phyloP scores from a whole-genome alignment of 2,797 vertebrate genomes.

The Anniella stebbinsi region DNA sequence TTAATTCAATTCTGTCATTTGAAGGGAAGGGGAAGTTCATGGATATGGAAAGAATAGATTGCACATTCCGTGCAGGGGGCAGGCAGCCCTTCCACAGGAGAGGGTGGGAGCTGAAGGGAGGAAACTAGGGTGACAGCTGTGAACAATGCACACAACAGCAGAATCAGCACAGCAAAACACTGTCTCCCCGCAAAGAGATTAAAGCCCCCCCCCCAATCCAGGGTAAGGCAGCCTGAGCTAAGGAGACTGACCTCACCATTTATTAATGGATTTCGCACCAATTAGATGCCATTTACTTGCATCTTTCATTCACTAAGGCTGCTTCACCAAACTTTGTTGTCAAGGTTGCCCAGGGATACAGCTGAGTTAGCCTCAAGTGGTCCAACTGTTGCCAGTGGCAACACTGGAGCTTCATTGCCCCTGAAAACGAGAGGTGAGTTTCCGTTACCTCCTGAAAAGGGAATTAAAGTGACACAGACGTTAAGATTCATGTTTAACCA shows the following conservation, averaged over 20 bases:
- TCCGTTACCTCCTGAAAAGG: conserved; percentile 31
- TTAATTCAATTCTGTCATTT: neutral
- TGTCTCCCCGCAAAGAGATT: fast-evolving
- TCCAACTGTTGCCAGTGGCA: conserved; percentile 56
- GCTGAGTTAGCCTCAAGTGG: conserved; percentile 36
- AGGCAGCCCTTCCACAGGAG: neutral
- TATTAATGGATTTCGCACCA: neutral
- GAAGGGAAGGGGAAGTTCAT: neutral
- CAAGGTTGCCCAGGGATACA: conserved; percentile 55
- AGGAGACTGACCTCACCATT: neutral
- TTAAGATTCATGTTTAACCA: conserved; percentile 6
- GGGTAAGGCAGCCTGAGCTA: too few species aligned
- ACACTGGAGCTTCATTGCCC: conserved; percentile 24
- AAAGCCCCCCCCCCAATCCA: too few species aligned
- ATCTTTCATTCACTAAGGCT: conserved; percentile 19
- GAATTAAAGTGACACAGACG: neutral
- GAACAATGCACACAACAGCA: neutral
- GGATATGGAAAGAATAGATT: neutral
- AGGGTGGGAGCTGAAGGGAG: neutral
- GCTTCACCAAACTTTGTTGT: conserved; percentile 27
- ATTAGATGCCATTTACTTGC: neutral
- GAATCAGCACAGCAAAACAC: neutral
- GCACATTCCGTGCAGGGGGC: neutral
- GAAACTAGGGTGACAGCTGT: neutral
- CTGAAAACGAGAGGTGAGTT: conserved; percentile 47